Evolutionary conservation across 2,888 invertebrate species (phyloP).

Genomic region (Diogma glabrata): DNA sequence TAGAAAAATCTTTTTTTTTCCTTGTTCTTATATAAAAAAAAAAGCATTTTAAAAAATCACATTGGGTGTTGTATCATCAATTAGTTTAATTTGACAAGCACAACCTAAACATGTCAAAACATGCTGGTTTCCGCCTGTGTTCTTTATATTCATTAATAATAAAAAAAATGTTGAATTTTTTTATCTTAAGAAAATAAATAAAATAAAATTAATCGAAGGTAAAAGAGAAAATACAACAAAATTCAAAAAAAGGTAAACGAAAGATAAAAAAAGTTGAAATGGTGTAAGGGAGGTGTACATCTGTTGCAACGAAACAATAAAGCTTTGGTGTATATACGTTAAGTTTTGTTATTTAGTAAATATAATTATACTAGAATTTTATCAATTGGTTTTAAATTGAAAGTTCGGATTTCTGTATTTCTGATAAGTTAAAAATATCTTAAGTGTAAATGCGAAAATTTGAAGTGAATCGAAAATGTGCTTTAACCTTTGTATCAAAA

Average conservation of each 20-base stretch:
- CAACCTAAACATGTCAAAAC: slow-evolving; percentile 40
- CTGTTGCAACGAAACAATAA: neutral
- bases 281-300: neutral
- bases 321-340: too few species aligned
- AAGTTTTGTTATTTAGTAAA: too few species aligned
- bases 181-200: neutral
- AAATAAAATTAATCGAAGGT: neutral
- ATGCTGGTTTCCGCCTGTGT: slow-evolving; percentile 29
- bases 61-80: slow-evolving; percentile 40
- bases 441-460: too few species aligned
- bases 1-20: too few species aligned
- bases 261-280: slow-evolving; percentile 4
- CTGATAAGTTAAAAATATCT: too few species aligned
- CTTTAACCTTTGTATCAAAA: too few species aligned
- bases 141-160: slow-evolving; percentile 14
- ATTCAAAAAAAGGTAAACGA: slow-evolving; percentile 3
- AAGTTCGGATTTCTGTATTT: too few species aligned
- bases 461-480: too few species aligned
- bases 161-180: slow-evolving; percentile 7
- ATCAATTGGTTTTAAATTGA: too few species aligned
- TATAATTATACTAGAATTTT: too few species aligned
- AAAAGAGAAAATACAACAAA: neutral
- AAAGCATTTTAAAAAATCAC: slow-evolving; percentile 39
- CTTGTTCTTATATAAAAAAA: too few species aligned
- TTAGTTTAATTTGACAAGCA: slow-evolving; percentile 40